These are phyloP conservation scores for Colistium nudipinnis DNA, from an alignment of 2,113 vertebrate genomes.

Conservation along the genomic window DNA sequence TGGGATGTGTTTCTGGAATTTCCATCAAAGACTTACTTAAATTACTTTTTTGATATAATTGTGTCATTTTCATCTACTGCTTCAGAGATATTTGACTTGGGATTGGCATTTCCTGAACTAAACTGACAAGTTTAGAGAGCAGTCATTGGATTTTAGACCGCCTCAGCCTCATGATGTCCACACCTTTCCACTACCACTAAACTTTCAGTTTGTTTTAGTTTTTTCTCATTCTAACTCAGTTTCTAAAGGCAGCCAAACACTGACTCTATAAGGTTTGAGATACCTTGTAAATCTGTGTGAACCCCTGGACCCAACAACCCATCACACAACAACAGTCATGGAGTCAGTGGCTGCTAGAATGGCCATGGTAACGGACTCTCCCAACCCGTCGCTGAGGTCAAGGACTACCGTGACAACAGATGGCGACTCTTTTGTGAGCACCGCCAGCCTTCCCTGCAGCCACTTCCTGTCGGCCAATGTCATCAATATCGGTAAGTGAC, in stretches of 20 bases:
- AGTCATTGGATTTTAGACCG: not conserved
- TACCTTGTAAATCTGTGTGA: not conserved
- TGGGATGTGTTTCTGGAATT: not conserved
- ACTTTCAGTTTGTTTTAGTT: too few relatives aligned
- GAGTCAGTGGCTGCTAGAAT: conserved; percentile 48
- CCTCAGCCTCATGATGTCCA: not conserved
- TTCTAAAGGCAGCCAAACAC: not conserved
- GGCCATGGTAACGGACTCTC: conserved; percentile 66
- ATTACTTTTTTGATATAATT: not conserved
- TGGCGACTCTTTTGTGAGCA: conserved; percentile 63
- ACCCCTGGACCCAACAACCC: not conserved
- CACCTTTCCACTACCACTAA: not conserved
- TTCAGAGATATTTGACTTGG: not conserved
- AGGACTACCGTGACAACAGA: conserved; percentile 60
- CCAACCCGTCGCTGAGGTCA: conserved; percentile 71
- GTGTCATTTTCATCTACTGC: not conserved
- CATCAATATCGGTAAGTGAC: conserved; percentile 74
- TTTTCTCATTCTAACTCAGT: not conserved
- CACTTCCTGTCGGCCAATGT: conserved; percentile 78
- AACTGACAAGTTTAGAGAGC: not conserved
- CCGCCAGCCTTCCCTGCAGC: conserved; percentile 60
- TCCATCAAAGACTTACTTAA: not conserved
- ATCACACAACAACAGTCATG: conserved; percentile 26
- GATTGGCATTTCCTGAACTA: conserved; percentile 2
- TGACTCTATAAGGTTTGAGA: not conserved